phyloP scores from a whole-genome alignment of 1,140 invertebrate genomes.

The Lepeophtheirus salmonis region DNA sequence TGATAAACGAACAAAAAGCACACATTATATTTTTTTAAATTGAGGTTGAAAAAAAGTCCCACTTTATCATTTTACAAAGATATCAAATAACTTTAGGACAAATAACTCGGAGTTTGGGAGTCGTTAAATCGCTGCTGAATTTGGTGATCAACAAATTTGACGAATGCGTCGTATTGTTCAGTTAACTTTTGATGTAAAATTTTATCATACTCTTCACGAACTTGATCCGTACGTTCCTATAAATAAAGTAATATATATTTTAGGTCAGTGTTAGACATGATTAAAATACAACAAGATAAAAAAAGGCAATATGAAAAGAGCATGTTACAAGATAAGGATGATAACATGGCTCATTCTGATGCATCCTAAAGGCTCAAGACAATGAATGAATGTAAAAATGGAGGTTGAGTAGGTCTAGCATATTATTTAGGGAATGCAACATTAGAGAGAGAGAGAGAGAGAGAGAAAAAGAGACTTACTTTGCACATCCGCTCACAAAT shows the following conservation, averaged over 20 bases:
- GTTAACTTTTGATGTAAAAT: conserved; percentile 17
- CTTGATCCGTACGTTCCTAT: conserved; percentile 15
- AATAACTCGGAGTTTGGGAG: conserved; percentile 13
- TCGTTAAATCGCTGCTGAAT: conserved; percentile 18
- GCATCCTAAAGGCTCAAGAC: too few species aligned
- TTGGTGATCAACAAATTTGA: conserved; percentile 18
- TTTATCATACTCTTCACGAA: conserved; percentile 15
- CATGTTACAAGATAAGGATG: neutral
- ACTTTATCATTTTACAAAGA: neutral
- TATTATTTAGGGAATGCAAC: too few species aligned
- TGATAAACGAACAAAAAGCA: neutral
- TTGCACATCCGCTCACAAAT: conserved; percentile 18
- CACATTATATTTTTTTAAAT: too few species aligned
- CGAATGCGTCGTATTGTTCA: conserved; percentile 18
- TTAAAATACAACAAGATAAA: neutral
- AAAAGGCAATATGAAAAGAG: neutral
- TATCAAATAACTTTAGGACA: conserved; percentile 8
- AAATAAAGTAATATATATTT: neutral
- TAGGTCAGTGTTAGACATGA: neutral
- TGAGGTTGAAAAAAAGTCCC: neutral
- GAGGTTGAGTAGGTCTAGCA: too few species aligned
- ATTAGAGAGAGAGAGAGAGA: neutral
- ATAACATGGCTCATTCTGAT: too few species aligned
- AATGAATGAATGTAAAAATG: too few species aligned
- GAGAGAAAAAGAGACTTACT: neutral